These are phyloP conservation scores for Sarcophaga subvicina DNA, from an alignment of 2,888 invertebrate genomes.

Conservation along the genomic window DNA sequence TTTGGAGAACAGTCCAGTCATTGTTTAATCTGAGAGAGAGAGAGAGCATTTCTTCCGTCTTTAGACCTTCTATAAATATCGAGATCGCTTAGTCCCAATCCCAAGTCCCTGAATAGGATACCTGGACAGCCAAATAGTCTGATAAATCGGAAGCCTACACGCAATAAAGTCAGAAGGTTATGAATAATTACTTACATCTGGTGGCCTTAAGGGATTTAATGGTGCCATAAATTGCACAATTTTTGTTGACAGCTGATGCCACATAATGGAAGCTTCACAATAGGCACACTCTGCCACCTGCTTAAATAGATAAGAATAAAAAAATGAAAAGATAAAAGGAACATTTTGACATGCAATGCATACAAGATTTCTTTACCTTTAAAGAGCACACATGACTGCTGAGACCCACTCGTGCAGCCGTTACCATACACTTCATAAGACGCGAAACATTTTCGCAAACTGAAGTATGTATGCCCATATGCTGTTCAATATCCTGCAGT, in stretches of 20 bases:
- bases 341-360: no score
- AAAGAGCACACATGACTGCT: conserved; percentile 84
- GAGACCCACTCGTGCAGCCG: conserved; percentile 87
- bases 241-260: conserved; percentile 94
- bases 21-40: no score
- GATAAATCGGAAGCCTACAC: no score
- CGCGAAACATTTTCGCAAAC: conserved; percentile 89
- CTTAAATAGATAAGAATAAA: neutral
- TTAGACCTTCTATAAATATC: no score
- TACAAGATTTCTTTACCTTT: conserved; percentile 76
- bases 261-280: conserved; percentile 96
- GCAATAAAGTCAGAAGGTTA: no score
- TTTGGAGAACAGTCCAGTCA: no score
- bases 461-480: conserved; percentile 89
- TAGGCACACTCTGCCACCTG: conserved; percentile 89
- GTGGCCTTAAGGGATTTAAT: conserved; percentile 87
- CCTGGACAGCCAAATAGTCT: no score
- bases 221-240: conserved; percentile 91
- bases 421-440: conserved; percentile 89
- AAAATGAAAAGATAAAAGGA: neutral
- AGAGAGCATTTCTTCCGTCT: no score
- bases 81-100: no score
- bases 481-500: conserved; percentile 91
- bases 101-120: no score
- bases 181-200: conserved; percentile 85